Evolutionary conservation across 1,140 invertebrate genomes (phyloP), one percentile per base, ranked within the genome.

Genomic region (Lycorma delicatula): DNA sequence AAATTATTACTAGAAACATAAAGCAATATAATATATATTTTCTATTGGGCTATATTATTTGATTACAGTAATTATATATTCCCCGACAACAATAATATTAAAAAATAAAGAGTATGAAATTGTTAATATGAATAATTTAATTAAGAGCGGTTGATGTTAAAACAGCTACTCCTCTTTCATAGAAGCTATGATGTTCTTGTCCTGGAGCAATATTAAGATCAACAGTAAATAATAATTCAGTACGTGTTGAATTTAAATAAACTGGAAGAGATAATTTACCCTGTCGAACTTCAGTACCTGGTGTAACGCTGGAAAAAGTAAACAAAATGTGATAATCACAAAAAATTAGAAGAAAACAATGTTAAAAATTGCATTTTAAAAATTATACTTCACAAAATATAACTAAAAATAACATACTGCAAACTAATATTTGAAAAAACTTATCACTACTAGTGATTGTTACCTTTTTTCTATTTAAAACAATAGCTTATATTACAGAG

Each of bases 121-220:
- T 5, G 18, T 38, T 3, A 38, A 6, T n/a, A 38, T 18, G 18
- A 5, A 20, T 25, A 49, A n/a, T 63, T 80, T 85, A 94, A 75
- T 92, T 91, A 59, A 93, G 80, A 62, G 87, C 83, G n/a, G 90
- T 92, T 44, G 89, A 93, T 29, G 89, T 91, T 61, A 96, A 78
- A 26, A 96, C 81, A 27, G 96, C 97, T 1, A 99, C 96, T 58
- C 97, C 97, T 58, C 97, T 80, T 74, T 99, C 95, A 74, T 97
- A 97, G 79, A 98, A 95, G 70, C 86, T 90, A 71, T 90, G 91
- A 60, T 84, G 86, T 71, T 91, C 91, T 75, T 88, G 89, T 60
- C 84, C 87, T 56, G 85, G 80, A 28, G 89, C 89, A 29, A 93
- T 85, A 63, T 91, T 88, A 67, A 99, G 81, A 67, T 98, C 91